Base-by-base conservation (phyloP, 2,888 invertebrate genomes). In the Caenorhabditis drosophilae region DNA sequence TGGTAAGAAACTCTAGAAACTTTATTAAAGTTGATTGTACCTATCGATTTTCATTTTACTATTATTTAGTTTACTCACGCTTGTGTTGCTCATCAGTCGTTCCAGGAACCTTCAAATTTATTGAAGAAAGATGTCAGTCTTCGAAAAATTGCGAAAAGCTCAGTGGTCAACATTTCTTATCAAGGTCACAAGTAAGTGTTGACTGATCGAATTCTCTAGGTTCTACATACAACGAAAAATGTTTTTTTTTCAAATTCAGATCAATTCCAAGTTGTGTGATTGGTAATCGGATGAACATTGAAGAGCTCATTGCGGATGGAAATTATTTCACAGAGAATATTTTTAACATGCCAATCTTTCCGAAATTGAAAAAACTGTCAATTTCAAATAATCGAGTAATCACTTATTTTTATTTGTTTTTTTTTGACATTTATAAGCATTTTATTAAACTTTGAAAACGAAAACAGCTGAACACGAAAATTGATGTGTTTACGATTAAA, bases 321-420 rank as follows among this genome's bases (percentile, higher is more conserved):
- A 80, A 80, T 55, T 27, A 55, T 16, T 58, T 80, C 26, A 76
- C 50, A 22, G 80, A 80, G 51, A 70, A 76, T 48, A 54, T 71
- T 3, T 60, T 79, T 45, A 70, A 80, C 41, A 73, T 72, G 63
- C 71, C 76, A 20, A 42, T 48, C 12, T 74, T 78, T 26, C 48
- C 55, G 0, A 67, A 57, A 22, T 46, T 78, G 18, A 64, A 69
- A 51, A 66, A 68, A 15, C 61, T 75, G 23, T 55, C 67, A 22
- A 45, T 77, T 11, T 71, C 67, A 46, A 49, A 63, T 22, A 76
- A 75, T 52, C 23, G 26, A n/a, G 44, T 44, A 9, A 44, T n/a
- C 20, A 4, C 15, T 11, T 18, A 18, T 11, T 4, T 9, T 20
- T 7, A 41, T n/a, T n/a, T n/a, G n/a, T n/a, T n/a, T n/a, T n/a